These are phyloP conservation scores for Hirtodrosophila histrioides DNA, from an alignment of 2,888 invertebrate genomes.

Conservation along the genomic window DNA sequence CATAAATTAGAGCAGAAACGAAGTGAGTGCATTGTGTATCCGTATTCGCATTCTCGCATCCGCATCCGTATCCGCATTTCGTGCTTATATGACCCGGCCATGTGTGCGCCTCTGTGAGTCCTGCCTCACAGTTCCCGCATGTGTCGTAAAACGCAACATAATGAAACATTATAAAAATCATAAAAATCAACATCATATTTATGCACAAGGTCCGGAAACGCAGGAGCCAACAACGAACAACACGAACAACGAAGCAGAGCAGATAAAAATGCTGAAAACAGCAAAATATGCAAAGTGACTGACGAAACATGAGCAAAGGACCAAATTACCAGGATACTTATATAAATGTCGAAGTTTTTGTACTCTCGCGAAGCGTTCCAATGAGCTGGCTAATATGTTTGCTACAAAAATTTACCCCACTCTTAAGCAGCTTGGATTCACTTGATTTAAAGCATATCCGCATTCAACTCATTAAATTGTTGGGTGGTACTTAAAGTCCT, in stretches of 20 bases:
- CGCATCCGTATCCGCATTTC: constrained; percentile 23
- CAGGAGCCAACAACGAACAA: constrained; percentile 12
- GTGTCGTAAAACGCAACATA: constrained; percentile 78
- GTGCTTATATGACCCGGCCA: constrained; percentile 42
- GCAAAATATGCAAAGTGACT: constrained; percentile 53
- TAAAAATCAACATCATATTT: constrained; percentile 80
- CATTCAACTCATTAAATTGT: no score
- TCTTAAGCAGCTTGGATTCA: no score
- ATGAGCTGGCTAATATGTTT: no score
- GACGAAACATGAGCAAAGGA: constrained; percentile 21
- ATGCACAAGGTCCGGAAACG: constrained; percentile 60
- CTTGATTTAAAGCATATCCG: no score
- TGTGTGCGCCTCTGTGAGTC: constrained; percentile 17
- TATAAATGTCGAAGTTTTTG: not conserved
- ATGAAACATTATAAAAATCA: constrained; percentile 80
- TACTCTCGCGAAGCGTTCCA: no score
- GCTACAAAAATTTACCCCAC: no score
- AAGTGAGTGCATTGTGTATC: constrained; percentile 65
- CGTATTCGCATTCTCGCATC: constrained; percentile 37
- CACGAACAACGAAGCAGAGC: constrained; percentile 13
- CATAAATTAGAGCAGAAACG: constrained; percentile 73
- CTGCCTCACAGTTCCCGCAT: constrained; percentile 55
- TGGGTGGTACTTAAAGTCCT: no score
- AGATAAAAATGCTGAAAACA: constrained; percentile 37
- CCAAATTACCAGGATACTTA: constrained; percentile 3